phyloP scores from a whole-genome alignment of 2,113 vertebrate genomes.

The Psephotus haematonotus region DNA sequence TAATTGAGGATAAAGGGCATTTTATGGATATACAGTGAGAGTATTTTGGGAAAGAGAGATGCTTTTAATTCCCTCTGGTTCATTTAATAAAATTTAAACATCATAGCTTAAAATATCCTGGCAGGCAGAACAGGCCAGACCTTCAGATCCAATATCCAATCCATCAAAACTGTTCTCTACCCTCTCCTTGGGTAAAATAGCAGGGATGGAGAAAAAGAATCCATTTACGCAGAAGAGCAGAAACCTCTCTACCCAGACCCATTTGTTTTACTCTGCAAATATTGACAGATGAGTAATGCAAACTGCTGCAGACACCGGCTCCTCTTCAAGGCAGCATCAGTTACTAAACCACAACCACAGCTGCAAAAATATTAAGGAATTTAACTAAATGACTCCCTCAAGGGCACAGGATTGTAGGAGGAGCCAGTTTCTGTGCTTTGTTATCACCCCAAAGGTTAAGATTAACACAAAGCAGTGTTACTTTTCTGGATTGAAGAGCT shows the following conservation, averaged over 20 bases:
- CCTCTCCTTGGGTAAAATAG: neutral
- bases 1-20: neutral
- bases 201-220: neutral
- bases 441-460: constrained; percentile 3
- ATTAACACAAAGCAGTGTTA: neutral
- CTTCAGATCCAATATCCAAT: neutral
- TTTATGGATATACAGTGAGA: neutral
- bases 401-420: constrained; percentile 13
- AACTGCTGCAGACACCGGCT: constrained; percentile 31
- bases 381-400: constrained; percentile 40
- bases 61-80: neutral
- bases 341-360: constrained; percentile 60
- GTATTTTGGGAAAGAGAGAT: neutral
- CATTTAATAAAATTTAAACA: constrained; percentile 7
- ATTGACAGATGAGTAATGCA: constrained; percentile 66
- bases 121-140: neutral
- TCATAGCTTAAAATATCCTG: constrained; percentile 6
- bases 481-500: neutral
- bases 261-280: constrained; percentile 46
- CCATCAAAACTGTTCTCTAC: neutral
- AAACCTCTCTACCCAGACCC: neutral
- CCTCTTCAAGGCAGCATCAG: constrained; percentile 48
- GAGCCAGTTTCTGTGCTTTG: neutral
- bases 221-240: neutral
- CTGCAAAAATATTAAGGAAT: constrained; percentile 60